Base-by-base conservation (phyloP, 2,888 invertebrate genomes). In the Pollenia labialis region DNA sequence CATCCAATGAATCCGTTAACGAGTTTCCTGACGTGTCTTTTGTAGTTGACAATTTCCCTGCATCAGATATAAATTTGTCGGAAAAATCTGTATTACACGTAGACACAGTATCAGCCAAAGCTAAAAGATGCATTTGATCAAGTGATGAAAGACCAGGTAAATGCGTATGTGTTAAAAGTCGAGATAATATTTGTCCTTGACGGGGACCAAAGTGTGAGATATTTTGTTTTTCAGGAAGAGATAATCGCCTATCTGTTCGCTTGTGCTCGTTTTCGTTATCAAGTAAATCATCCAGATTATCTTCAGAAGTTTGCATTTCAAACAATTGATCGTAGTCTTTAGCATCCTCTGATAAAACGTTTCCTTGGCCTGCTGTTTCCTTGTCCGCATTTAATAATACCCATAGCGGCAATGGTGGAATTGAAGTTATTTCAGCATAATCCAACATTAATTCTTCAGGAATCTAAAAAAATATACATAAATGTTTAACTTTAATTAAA, bases 111-210 rank as follows among this genome's bases (percentile, higher is more conserved):
- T 99, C 99, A 12, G 99, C 99, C 85, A 99, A 93, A 1, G 99
- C 99, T n/a, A 99, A 94, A 85, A 99, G 94, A 93, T 99, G 99
- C 99, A 99, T 99, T 94, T 99, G 99, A 94, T 99, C 99, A 76
- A 99, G 95, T 89, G 98, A 98, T 4, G 98, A 98, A 54, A 99
- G 94, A 0, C 99, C 99, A 0, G 99, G 99, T 48, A 98, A 94
- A 93, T 98, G 98, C 0, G 97, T 98, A 93, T 99, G 99, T 0
- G 99, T 99, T 54, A 99, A 94, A 10, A 99, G 95, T 3, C 98
- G 96, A 0, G 98, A 98, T 11, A 99, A 93, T 12, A 97, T 95
- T 84, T 98, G 95, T 50, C 97, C 97, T 94, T 98, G 97, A 88
- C 97, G 95, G 0, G 97, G 97, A 0, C 98, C 98, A 92, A 98